phyloP scores from a whole-genome alignment of 92 coral and sea anemone species.

The Galaxea fascicularis region DNA sequence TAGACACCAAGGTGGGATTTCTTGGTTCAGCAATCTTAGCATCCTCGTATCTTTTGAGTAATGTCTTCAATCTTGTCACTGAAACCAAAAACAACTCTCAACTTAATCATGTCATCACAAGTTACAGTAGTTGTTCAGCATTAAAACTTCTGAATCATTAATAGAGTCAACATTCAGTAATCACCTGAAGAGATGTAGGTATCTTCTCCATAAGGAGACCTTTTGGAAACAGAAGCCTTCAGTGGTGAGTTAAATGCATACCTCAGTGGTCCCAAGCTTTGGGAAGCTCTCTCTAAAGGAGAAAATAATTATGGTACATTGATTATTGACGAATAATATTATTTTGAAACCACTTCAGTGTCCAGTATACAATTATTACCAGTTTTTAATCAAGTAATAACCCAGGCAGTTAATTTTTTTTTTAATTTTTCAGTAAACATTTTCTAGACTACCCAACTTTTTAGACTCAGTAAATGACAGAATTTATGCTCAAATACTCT shows the following conservation, averaged over 20 bases:
- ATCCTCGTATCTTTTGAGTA: slow-evolving; percentile 74
- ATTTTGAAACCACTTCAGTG: neutral
- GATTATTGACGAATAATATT: too few relatives aligned
- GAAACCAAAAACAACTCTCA: neutral
- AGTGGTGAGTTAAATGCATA: slow-evolving; percentile 75
- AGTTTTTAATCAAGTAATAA: too few relatives aligned
- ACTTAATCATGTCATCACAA: neutral
- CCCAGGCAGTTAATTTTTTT: too few relatives aligned
- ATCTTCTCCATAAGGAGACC: slow-evolving; percentile 15
- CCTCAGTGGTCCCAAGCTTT: slow-evolving; percentile 80
- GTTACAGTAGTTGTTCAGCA: neutral
- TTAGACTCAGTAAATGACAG: too few relatives aligned
- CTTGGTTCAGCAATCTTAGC: slow-evolving; percentile 23
- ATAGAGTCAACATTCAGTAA: neutral
- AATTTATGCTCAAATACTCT: too few relatives aligned
- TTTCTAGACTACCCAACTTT: too few relatives aligned
- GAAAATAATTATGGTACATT: neutral
- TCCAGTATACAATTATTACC: too few relatives aligned
- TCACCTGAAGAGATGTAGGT: slow-evolving; percentile 78
- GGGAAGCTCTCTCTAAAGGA: slow-evolving; percentile 74
- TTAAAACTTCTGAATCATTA: too few relatives aligned
- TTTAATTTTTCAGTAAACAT: too few relatives aligned
- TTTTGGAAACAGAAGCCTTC: slow-evolving; percentile 54
- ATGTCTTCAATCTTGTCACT: slow-evolving; percentile 76
- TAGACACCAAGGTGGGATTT: neutral